Evolutionary conservation across 1,140 invertebrate genomes (phyloP), one percentile per base, ranked within the genome.

Genomic region (Trypoxylus dichotomus): DNA sequence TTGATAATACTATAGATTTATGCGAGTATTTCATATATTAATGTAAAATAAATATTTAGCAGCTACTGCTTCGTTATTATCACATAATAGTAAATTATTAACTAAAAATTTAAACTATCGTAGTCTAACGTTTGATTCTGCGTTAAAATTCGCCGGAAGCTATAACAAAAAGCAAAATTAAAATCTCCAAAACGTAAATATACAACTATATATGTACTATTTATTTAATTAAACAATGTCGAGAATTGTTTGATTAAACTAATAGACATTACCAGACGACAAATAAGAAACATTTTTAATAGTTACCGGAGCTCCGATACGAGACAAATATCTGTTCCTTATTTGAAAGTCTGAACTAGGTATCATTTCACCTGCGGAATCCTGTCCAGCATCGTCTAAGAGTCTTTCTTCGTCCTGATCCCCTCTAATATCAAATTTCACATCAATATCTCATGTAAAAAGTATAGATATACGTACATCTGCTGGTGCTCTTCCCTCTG

Each of bases 341-440:
- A 92, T 91, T 76, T 88, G 87, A 79, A 90, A 90, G 78, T 91
- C 90, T n/a, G 91, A 90, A 73, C 89, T 88, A 1, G 90, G 87
- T 75, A 88, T 88, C 29, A 89, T 79, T 2, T 87, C 86, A 2
- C 88, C 88, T 13, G 89, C 85, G 83, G 89, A 89, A 37, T 86
- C 85, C 37, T 86, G 88, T 15, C 54, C 74, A 13, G 85, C 81
- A 25, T 73, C 71, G 29, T 32, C n/a, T 11, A 90, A 80, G 25
- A 91, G 81, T 81, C 88, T 88, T 80, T 90, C 88, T 58, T 88
- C 86, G 79, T 91, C 90, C 85, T 10, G 86, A 81, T 71, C 85
- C 82, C 54, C 87, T 88, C 75, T 78, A 83, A 82, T 79, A 29
- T 60, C 58, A 19, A 74, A 21, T 15, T 47, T 63, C 19, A 5